A percentile compares a stretch with the other conserved stretches of the same genome.
These are phyloP conservation scores for Palaemon carinicauda DNA, from an alignment of 1,140 invertebrate genomes.

Conservation along the genomic window DNA sequence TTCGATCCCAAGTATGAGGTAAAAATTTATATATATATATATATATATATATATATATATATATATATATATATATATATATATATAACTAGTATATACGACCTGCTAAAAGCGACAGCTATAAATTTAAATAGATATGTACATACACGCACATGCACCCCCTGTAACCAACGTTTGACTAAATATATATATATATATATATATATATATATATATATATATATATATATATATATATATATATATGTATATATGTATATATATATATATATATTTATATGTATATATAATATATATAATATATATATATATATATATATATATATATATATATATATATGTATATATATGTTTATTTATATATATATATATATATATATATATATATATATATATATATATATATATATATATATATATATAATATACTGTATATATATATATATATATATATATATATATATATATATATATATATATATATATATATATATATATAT, in stretches of 20 bases:
- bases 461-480: conserved; percentile 2
- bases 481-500: neutral
- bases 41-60: neutral
- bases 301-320: neutral
- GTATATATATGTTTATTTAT: no score
- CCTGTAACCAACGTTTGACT: no score
- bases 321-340: no score
- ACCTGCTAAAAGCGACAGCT: no score
- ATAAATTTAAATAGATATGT: no score
- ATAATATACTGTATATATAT: no score
- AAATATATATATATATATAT: neutral
- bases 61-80: conserved; percentile 8
- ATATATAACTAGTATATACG: neutral
- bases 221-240: neutral
- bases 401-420: no score
- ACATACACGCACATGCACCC: no score
- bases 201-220: neutral
- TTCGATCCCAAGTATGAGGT: no score
- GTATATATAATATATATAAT: neutral
- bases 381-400: no score
- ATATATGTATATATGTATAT: neutral
- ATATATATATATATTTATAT: neutral
- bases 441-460: neutral
- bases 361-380: no score
- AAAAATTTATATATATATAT: neutral